phyloP scores from a whole-genome alignment of 1,140 invertebrate species.

The Bicyclus anynana region DNA sequence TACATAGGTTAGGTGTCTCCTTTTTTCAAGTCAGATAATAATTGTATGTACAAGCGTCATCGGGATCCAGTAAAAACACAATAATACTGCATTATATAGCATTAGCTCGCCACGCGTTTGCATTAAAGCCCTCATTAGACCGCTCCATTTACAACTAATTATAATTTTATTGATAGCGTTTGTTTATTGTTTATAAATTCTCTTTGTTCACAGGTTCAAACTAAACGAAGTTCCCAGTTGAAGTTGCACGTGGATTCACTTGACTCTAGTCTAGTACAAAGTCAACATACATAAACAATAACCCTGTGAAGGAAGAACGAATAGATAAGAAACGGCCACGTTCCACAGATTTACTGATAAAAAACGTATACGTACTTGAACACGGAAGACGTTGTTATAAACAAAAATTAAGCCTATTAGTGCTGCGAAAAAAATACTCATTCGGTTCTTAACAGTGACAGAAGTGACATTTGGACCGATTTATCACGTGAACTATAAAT shows the following conservation, averaged over 20 bases:
- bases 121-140: slow-evolving; percentile 4
- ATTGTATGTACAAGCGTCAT: not conserved
- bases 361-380: not conserved
- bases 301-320: not conserved
- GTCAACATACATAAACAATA: not conserved
- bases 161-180: not conserved
- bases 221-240: not conserved
- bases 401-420: not conserved
- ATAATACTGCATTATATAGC: not conserved
- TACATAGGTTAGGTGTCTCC: too few relatives aligned
- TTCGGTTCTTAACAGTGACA: too few relatives aligned
- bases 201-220: slow-evolving; percentile 23
- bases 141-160: not conserved
- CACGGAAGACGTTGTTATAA: not conserved
- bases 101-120: not conserved
- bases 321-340: not conserved
- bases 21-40: too few relatives aligned
- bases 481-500: not conserved
- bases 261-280: slow-evolving; percentile 1
- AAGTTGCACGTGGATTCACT: not conserved
- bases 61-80: not conserved
- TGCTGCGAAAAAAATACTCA: not conserved
- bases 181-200: not conserved
- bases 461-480: too few relatives aligned
- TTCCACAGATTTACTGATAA: not conserved